Percentiles rank a stretch among this genome's conserved stretches.
Evolutionary conservation across 2,888 invertebrate genomes (phyloP).

Genomic region (Leptinotarsa rubiginosa): DNA sequence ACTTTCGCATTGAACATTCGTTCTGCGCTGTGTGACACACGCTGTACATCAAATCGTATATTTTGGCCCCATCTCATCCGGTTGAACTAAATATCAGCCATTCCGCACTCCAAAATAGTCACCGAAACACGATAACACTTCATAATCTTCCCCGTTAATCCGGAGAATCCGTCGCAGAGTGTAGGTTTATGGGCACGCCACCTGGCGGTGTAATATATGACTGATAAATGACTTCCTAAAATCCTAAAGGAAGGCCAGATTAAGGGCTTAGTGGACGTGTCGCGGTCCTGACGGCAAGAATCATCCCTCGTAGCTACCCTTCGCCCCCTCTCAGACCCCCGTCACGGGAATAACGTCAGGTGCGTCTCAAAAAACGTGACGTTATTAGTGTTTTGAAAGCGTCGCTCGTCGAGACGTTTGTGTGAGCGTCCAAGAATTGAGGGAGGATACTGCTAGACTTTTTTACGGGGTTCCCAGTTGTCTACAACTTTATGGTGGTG

Average conservation of each 20-base stretch:
- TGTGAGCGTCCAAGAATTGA: not conserved
- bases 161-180: slow-evolving; percentile 56
- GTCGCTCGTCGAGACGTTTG: slow-evolving; percentile 13
- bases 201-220: slow-evolving; percentile 64
- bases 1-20: not conserved
- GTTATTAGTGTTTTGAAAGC: slow-evolving; percentile 59
- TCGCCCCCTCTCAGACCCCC: slow-evolving; percentile 48
- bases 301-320: slow-evolving; percentile 52
- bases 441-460: not conserved
- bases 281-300: slow-evolving; percentile 52
- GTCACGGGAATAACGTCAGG: slow-evolving; percentile 56
- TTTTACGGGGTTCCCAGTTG: not conserved
- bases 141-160: slow-evolving; percentile 55
- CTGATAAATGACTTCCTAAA: slow-evolving; percentile 68
- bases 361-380: slow-evolving; percentile 60
- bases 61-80: not conserved
- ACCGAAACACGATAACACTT: slow-evolving; percentile 14
- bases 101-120: slow-evolving; percentile 14
- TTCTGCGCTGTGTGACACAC: too few species aligned
- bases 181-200: slow-evolving; percentile 63
- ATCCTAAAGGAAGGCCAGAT: slow-evolving; percentile 66
- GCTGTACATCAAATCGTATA: too few species aligned
- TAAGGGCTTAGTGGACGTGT: slow-evolving; percentile 65
- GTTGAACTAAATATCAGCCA: not conserved
- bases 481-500: not conserved